Conservation (phyloP, 2,888 invertebrate genomes). For the Philereme transversata region DNA sequence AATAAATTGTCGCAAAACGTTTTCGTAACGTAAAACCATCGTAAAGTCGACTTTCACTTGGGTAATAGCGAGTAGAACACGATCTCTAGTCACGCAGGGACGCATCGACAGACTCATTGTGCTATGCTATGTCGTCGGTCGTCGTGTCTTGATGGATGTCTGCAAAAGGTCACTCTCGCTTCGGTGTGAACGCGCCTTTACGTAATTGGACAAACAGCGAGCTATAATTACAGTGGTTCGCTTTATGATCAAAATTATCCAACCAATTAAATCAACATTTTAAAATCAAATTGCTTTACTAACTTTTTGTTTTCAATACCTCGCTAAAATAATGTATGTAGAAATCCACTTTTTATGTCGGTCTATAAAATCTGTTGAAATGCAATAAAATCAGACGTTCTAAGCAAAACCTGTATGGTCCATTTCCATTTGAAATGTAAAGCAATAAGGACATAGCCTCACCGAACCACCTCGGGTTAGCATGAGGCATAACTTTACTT, state of each 20-base stretch:
- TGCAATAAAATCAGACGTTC: not conserved
- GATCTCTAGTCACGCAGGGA: constrained; percentile 68
- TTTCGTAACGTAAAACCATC: constrained; percentile 71
- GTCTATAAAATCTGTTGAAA: not conserved
- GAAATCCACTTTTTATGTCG: not conserved
- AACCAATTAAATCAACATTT: not conserved
- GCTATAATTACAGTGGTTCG: not conserved
- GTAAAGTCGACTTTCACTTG: constrained; percentile 75
- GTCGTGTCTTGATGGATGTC: constrained; percentile 47
- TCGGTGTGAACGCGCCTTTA: constrained; percentile 23
- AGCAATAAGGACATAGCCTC: not conserved
- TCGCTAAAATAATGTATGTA: not conserved
- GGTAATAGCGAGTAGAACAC: constrained; percentile 66
- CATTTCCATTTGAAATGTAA: not conserved
- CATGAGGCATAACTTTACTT: constrained; percentile 15
- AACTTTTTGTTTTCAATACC: not conserved
- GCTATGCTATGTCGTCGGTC: not conserved
- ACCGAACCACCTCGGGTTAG: not conserved
- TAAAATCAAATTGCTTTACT: no score
- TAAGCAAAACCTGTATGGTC: not conserved
- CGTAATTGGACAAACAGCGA: constrained; percentile 18
- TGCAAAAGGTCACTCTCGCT: constrained; percentile 50
- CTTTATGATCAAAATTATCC: not conserved
- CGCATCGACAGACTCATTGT: constrained; percentile 42
- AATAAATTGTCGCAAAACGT: constrained; percentile 45